Evolutionary conservation across 2,888 invertebrate species (phyloP).

Genomic region (Ennomos erosarius): DNA sequence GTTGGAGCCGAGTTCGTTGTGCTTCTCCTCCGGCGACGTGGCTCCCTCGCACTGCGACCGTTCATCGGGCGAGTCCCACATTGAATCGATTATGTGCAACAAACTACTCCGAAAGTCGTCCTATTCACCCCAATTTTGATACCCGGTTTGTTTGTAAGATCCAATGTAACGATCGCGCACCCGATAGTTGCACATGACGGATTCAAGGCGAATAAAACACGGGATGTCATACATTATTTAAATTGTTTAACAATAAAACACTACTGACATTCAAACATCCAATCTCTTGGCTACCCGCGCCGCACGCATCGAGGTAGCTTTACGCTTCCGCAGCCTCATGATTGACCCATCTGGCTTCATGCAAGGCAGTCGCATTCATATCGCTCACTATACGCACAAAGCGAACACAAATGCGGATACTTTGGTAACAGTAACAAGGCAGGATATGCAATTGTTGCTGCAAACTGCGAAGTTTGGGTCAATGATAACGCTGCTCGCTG

Average conservation of each 20-base stretch:
- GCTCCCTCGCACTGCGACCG: constrained; percentile 82
- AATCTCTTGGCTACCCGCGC: constrained; percentile 56
- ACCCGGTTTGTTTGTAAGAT: constrained; percentile 57
- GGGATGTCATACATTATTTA: constrained; percentile 85
- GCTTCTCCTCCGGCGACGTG: constrained; percentile 65
- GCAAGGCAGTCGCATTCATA: constrained; percentile 4
- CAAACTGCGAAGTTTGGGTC: constrained; percentile 2
- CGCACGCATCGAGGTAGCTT: constrained; percentile 34
- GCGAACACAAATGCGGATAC: not conserved
- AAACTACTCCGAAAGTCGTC: constrained; percentile 86
- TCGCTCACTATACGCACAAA: not conserved
- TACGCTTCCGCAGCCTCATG: constrained; percentile 5
- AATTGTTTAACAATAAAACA: constrained; percentile 77
- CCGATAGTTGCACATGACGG: constrained; percentile 85
- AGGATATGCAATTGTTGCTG: not conserved
- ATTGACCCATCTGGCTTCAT: constrained; percentile 11
- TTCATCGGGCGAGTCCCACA: constrained; percentile 86
- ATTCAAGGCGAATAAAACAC: constrained; percentile 86
- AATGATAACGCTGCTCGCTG: constrained; percentile 20
- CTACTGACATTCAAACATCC: constrained; percentile 82
- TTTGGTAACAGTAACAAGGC: not conserved
- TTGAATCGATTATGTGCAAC: constrained; percentile 87
- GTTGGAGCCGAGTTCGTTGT: constrained; percentile 67
- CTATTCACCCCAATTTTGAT: constrained; percentile 72
- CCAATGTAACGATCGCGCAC: constrained; percentile 63